A percentile compares a stretch with the other conserved stretches of the same genome.
Evolutionary conservation across 2,113 vertebrate genomes (phyloP).

Genomic region (Ciconia stormi): DNA sequence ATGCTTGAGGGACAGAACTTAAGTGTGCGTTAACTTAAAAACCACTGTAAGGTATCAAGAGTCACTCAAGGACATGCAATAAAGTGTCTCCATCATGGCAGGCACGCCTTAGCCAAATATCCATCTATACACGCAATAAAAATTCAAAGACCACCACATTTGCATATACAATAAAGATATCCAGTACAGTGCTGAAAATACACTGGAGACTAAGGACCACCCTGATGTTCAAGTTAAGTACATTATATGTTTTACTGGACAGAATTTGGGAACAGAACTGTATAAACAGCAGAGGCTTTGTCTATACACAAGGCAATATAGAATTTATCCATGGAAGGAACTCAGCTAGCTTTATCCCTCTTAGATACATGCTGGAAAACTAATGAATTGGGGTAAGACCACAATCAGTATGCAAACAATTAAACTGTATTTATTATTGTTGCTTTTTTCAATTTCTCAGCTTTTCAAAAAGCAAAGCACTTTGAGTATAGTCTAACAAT

Average conservation of each 20-base stretch:
- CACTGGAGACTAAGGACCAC: neutral
- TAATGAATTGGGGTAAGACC: neutral
- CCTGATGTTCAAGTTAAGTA: neutral
- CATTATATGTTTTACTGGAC: neutral
- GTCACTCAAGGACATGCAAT: neutral
- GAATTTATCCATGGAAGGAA: neutral
- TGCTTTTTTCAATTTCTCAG: neutral
- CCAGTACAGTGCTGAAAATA: neutral
- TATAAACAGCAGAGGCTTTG: neutral
- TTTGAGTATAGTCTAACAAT: neutral
- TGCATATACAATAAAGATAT: neutral
- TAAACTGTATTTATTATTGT: neutral
- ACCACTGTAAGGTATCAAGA: neutral
- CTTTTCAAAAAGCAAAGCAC: neutral
- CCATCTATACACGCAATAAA: neutral
- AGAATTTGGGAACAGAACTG: neutral
- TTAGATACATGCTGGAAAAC: neutral
- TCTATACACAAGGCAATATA: neutral
- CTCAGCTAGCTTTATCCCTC: neutral
- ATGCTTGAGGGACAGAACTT: neutral
- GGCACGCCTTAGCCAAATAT: neutral
- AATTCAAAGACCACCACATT: neutral
- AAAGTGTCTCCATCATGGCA: neutral
- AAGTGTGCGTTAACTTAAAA: neutral
- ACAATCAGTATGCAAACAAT: neutral